Base-by-base conservation (phyloP, 2,888 invertebrate genomes). In the Lasioglossum pauxillum region DNA sequence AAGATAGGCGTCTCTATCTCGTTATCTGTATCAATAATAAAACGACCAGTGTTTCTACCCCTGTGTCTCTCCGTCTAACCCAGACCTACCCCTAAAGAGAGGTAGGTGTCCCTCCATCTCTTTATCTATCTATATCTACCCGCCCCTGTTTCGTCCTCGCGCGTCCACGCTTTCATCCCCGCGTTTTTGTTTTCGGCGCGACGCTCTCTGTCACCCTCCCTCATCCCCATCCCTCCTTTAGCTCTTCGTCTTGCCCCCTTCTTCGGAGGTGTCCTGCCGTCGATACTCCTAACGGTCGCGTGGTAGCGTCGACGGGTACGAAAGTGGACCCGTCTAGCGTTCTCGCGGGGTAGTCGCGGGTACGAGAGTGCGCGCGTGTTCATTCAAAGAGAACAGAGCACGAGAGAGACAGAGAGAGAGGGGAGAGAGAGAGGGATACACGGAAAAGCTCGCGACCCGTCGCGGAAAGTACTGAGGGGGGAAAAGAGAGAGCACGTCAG, bases 251-350 rank as follows among this genome's bases (percentile, higher is more conserved):
- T 64, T 64, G 16, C 14, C 7, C 7, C 27, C 27, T n/a, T n/a
- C 60, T 60, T 27, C 14, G 2, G 27, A 31, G 67, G n/a, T n/a
- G 53, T n/a, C 23, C 23, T 53, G n/a, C 53, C 35, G 35, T 69
- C 67, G 67, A 69, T 31, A 64, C 31, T 31, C 64, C 2, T 16
- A 31, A 64, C n/a, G 27, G 64, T 64, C 64, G 64, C 31, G 64
- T 64, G 64, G 64, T 31, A 31, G 14, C 64, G 64, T 64, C 31
- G 64, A 60, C 64, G 64, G 27, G 31, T 31, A 64, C 64, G 44
- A 84, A 84, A 84, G 84, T 84, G 84, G 84, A 84, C 84, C 84
- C 84, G 84, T 67, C 84, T 84, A 19, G 8, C 46, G 57, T 23
- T 12, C 82, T 53, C 80, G 76, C 27, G 60, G 60, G 60, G 27